Conservation (phyloP, 2,113 vertebrate genomes). For the Trematocara macrostoma region DNA sequence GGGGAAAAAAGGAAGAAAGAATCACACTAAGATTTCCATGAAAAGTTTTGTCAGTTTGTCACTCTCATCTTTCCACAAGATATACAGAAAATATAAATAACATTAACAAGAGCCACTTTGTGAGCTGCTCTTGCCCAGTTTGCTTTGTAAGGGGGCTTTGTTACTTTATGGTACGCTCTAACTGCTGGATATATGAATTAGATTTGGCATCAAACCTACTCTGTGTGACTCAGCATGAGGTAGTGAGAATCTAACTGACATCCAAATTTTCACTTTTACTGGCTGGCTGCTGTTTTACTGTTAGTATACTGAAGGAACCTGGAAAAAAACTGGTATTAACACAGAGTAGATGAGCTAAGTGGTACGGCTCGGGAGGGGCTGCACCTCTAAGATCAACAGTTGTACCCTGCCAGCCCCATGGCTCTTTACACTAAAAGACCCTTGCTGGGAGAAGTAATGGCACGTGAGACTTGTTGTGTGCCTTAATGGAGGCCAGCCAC, state of each 20-base stretch:
- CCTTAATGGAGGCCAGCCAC: constrained; percentile 63
- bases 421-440: constrained; percentile 8
- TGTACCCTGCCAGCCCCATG: constrained; percentile 15
- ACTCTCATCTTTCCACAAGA: not conserved
- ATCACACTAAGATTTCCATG: not conserved
- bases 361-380: constrained; percentile 12
- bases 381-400: constrained; percentile 1
- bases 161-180: not conserved
- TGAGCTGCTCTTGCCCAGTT: not conserved
- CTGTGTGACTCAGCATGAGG: constrained; percentile 32
- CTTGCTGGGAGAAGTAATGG: constrained; percentile 46
- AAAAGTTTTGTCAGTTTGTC: not conserved
- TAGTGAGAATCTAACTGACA: constrained; percentile 11
- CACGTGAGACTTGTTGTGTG: constrained; percentile 52
- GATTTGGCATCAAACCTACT: constrained; percentile 2
- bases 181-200: not conserved
- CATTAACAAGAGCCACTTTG: not conserved
- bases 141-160: not conserved
- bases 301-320: constrained; percentile 3
- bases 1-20: not conserved
- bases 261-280: constrained; percentile 37
- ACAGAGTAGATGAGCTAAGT: constrained; percentile 27
- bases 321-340: constrained; percentile 17
- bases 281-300: not conserved
- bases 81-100: not conserved